Percentiles rank a stretch among this genome's conserved stretches.
Conservation (phyloP, 2,797 vertebrate genomes). For the Champsocephalus gunnari region DNA sequence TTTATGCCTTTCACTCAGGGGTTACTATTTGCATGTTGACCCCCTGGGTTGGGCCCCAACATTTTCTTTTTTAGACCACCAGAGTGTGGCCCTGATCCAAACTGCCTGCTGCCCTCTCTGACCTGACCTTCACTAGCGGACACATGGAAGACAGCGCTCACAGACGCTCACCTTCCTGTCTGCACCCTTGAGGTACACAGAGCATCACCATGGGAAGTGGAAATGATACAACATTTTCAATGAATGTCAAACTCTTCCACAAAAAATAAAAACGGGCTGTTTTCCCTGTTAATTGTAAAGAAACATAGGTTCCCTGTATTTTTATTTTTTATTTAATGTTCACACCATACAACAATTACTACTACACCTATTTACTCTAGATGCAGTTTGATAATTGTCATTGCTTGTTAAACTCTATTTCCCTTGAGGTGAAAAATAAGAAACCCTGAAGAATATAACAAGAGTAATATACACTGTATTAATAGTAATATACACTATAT, state of each 20-base stretch:
- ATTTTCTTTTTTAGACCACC: slow-evolving; percentile 71
- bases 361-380: not conserved
- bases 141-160: slow-evolving; percentile 42
- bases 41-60: slow-evolving; percentile 59
- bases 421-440: not conserved
- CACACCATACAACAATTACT: too few relatives aligned
- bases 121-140: slow-evolving; percentile 77
- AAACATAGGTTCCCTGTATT: not conserved
- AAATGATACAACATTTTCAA: not conserved
- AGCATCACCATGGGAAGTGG: slow-evolving; percentile 14
- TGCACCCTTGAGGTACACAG: slow-evolving; percentile 33
- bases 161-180: slow-evolving; percentile 51
- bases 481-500: too few relatives aligned
- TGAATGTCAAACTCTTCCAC: not conserved
- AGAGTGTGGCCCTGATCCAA: slow-evolving; percentile 54
- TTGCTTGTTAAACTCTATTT: not conserved
- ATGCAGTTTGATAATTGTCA: slow-evolving; percentile 10
- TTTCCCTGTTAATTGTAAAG: not conserved
- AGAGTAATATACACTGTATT: not conserved
- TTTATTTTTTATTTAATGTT: not conserved
- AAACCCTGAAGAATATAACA: not conserved
- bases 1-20: slow-evolving; percentile 69
- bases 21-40: slow-evolving; percentile 84
- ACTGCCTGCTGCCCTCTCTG: slow-evolving; percentile 70
- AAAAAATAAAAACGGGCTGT: not conserved